Evolutionary conservation across 2,888 invertebrate genomes (phyloP).

Genomic region (Amiota communis): DNA sequence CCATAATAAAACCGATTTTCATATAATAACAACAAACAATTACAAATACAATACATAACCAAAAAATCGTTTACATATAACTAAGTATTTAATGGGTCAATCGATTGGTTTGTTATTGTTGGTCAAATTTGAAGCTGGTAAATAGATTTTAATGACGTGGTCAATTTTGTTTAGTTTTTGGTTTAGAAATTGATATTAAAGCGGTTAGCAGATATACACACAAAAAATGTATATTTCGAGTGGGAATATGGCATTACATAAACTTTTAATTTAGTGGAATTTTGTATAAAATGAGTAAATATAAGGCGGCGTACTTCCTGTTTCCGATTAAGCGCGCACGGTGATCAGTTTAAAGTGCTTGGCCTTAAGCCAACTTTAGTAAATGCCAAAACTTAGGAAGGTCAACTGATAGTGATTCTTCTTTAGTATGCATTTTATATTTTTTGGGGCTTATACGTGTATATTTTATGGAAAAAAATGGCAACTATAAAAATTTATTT

Average conservation of each 20-base stretch:
- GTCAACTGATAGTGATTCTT: too few species aligned
- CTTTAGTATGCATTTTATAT: too few species aligned
- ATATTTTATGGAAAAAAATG: conserved; percentile 50
- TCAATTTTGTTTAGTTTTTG: neutral
- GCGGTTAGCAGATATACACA: too few species aligned
- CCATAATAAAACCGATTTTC: conserved; percentile 2
- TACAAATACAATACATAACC: neutral
- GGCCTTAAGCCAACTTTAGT: conserved; percentile 58
- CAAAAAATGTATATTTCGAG: too few species aligned
- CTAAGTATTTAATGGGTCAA: conserved; percentile 9
- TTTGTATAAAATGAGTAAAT: too few species aligned
- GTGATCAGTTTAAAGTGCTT: conserved; percentile 31
- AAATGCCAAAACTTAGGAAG: too few species aligned
- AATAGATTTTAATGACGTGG: conserved; percentile 13
- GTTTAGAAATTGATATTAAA: neutral
- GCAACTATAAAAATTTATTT: conserved; percentile 53
- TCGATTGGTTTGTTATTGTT: conserved; percentile 4
- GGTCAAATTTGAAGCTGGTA: neutral
- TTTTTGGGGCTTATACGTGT: too few species aligned
- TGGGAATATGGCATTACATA: too few species aligned
- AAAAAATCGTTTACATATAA: neutral
- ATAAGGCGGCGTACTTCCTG: too few species aligned
- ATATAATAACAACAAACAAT: conserved; percentile 5
- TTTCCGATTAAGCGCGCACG: too few species aligned
- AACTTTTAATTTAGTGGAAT: too few species aligned